These are phyloP conservation scores for Austrolebias charrua DNA, from an alignment of 2,797 vertebrate genomes.

Conservation along the genomic window DNA sequence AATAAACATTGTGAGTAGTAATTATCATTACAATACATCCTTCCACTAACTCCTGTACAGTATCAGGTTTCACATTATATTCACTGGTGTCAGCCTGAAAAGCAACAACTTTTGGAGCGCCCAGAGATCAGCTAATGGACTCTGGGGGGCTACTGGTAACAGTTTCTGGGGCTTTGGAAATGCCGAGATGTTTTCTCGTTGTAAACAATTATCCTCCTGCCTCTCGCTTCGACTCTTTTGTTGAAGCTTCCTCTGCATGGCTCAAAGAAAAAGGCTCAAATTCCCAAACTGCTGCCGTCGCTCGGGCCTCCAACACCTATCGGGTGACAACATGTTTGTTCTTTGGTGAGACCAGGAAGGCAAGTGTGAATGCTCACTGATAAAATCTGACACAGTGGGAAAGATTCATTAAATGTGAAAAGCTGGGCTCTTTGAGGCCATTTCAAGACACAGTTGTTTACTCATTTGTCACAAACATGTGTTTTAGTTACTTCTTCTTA, in stretches of 20 bases:
- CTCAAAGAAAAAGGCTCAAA: slow-evolving; percentile 56
- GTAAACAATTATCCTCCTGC: slow-evolving; percentile 23
- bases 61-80: slow-evolving; percentile 20
- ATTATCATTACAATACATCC: slow-evolving; percentile 2
- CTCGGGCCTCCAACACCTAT: slow-evolving; percentile 38
- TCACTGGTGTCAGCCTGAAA: slow-evolving; percentile 20
- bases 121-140: slow-evolving; percentile 47
- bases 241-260: slow-evolving; percentile 47
- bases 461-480: slow-evolving; percentile 1
- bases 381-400: neutral
- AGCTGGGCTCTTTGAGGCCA: neutral
- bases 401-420: neutral
- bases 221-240: slow-evolving; percentile 53
- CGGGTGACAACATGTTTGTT: slow-evolving; percentile 47
- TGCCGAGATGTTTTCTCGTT: slow-evolving; percentile 48
- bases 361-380: neutral
- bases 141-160: slow-evolving; percentile 15
- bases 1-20: neutral
- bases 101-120: slow-evolving; percentile 24
- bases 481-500: neutral
- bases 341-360: slow-evolving; percentile 4
- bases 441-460: neutral
- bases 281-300: slow-evolving; percentile 61
- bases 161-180: slow-evolving; percentile 32
- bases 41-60: slow-evolving; percentile 1